Conservation (phyloP, 1,140 invertebrate species). For the Melanaphis sacchari region DNA sequence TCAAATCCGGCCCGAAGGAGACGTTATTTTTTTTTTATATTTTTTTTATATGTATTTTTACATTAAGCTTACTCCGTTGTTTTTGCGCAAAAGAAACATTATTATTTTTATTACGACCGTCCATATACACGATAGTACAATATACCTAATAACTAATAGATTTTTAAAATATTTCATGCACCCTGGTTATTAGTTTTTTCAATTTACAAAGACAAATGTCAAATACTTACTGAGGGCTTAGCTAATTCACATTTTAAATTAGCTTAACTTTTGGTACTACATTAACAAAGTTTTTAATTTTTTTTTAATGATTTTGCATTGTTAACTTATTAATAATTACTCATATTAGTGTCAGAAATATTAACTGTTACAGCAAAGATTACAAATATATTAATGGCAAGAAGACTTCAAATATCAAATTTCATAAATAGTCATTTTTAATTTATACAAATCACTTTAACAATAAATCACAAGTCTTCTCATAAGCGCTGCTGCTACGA, state of each 20-base stretch:
- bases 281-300: too few species aligned
- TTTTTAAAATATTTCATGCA: not conserved
- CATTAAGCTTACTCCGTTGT: not conserved
- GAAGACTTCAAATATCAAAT: not conserved
- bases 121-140: too few species aligned
- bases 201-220: not conserved
- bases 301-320: too few species aligned
- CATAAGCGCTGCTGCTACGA: too few species aligned
- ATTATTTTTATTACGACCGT: not conserved
- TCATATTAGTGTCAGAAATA: not conserved
- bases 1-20: slow-evolving; percentile 63
- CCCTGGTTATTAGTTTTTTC: not conserved
- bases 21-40: slow-evolving; percentile 32
- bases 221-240: not conserved
- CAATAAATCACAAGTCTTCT: too few species aligned
- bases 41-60: not conserved
- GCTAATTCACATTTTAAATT: not conserved
- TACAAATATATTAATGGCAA: not conserved
- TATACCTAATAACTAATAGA: not conserved
- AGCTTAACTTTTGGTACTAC: too few species aligned
- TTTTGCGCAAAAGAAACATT: not conserved
- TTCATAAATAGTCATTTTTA: not conserved
- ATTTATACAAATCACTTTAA: too few species aligned
- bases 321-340: too few species aligned
- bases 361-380: not conserved